Evolutionary conservation across 2,888 invertebrate species (phyloP).

Genomic region (Acrobeloides nanus): DNA sequence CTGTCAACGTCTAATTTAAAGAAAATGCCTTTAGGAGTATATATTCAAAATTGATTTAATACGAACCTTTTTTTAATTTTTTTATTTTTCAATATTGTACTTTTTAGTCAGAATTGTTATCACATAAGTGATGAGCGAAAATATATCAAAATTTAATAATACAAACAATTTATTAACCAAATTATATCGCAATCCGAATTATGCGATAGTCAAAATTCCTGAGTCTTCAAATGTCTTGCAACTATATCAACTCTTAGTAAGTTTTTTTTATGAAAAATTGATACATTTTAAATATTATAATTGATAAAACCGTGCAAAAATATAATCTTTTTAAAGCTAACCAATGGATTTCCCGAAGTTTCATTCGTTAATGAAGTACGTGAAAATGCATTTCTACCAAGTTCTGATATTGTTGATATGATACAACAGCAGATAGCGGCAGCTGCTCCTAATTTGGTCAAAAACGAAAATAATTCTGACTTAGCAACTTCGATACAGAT

Average conservation of each 20-base stretch:
- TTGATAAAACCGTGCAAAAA: too few relatives aligned
- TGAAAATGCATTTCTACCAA: conserved; percentile 21
- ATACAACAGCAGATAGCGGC: too few relatives aligned
- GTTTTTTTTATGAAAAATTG: neutral
- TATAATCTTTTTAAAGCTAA: conserved; percentile 15
- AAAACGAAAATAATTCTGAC: too few relatives aligned
- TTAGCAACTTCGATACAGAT: too few relatives aligned
- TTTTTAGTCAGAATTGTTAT: neutral
- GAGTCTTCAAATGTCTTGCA: conserved; percentile 16
- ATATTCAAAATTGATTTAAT: neutral
- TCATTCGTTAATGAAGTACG: conserved; percentile 30
- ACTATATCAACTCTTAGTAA: conserved; percentile 18
- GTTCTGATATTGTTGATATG: too few relatives aligned
- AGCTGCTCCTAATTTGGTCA: too few relatives aligned
- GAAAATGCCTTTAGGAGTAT: too few relatives aligned
- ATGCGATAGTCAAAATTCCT: conserved; percentile 21
- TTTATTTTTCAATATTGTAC: neutral
- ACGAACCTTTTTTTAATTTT: neutral
- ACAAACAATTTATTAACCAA: too few relatives aligned
- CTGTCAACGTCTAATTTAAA: too few relatives aligned
- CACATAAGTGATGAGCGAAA: neutral
- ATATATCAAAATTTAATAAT: neutral
- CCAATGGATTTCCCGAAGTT: conserved; percentile 26
- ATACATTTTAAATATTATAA: neutral
- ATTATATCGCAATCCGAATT: conserved; percentile 16